Base-by-base conservation (phyloP, 92 coral and sea anemone species). In the Scolanthus callimorphus region DNA sequence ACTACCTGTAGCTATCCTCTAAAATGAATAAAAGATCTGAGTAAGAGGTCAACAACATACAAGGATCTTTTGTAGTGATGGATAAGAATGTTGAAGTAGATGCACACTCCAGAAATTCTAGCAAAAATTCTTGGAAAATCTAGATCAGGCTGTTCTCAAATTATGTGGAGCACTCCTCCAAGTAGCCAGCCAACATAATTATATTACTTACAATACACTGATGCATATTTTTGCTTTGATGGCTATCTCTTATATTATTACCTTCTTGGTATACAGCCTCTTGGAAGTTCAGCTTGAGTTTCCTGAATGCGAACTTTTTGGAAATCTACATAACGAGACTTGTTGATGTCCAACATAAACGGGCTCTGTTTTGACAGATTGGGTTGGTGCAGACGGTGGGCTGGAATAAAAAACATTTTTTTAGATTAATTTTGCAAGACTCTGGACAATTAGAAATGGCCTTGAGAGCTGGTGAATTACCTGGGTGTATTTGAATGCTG, bases 251-350 rank as follows among this genome's bases (percentile, higher is more conserved):
- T 51, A 20, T 11, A 27, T 9, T 53, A 73, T 17, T 43, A 92
- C 98, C 98, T 92, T 71, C 98, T 88, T 0, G 98, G 98, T 39
- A 92, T 92, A 63, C 96, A 84, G 51, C 98, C 98, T 49, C 91
- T 79, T 3, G 98, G 98, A 15, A 92, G 78, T 58, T 92, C 98
- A 25, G 96, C 96, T 60, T 92, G 98, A 15, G 96, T 92, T 77
- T 92, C 98, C 48, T 92, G 98, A 6, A 92, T 82, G 28, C 98
- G 78, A 30, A 92, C 96, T 81, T 92, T 92, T 74, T 92, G 98
- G 77, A 92, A 92, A 76, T 92, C 98, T 39, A 88, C 96, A 54
- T 88, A 92, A 45, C 89, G 81, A 2, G 98, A 92, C 55, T 92
- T 92, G 76, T 88, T 86, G 41, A 88, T 83, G 63, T 92, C 98